A percentile compares a stretch with the other conserved stretches of the same genome.
Conservation (phyloP, 2,888 invertebrate species). For the Cremastinae sp. region DNA sequence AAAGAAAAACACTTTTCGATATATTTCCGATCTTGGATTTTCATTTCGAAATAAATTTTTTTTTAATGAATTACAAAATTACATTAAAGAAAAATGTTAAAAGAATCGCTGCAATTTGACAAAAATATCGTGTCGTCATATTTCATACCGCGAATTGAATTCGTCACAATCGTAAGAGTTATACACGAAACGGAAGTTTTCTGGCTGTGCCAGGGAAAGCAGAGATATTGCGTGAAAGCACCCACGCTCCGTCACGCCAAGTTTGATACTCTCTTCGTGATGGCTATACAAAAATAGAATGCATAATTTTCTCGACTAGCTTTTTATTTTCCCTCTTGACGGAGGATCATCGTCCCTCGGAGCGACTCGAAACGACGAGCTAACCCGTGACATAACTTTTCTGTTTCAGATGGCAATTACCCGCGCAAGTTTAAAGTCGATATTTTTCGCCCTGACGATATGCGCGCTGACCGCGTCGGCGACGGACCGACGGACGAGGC, state of each 20-base stretch:
- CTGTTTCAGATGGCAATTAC: conserved; percentile 69
- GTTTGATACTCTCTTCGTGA: conserved; percentile 49
- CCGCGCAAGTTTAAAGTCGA: conserved; percentile 54
- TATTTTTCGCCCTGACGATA: conserved; percentile 62
- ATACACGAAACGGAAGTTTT: conserved; percentile 35
- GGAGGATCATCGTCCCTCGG: not conserved
- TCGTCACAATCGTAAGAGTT: conserved; percentile 9
- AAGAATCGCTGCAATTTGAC: no score
- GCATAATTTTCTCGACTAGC: conserved; percentile 4
- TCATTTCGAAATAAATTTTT: no score
- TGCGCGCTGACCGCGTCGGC: conserved; percentile 59
- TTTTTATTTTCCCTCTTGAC: conserved; percentile 3
- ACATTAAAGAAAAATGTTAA: no score
- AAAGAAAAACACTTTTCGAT: no score
- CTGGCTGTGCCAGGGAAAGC: conserved; percentile 42
- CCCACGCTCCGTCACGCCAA: conserved; percentile 52
- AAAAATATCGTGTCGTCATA: no score
- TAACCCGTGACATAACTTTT: not conserved
- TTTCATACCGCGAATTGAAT: not conserved
- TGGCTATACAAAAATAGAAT: conserved; percentile 35
- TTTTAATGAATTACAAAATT: no score
- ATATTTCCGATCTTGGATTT: no score
- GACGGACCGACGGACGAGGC: conserved; percentile 49
- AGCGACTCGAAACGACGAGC: not conserved
- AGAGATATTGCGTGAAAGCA: conserved; percentile 54